Percentiles rank a stretch among this genome's conserved stretches.
These are phyloP conservation scores for Drosophila gunungcola DNA, from an alignment of 1,140 invertebrate species.

Conservation along the genomic window DNA sequence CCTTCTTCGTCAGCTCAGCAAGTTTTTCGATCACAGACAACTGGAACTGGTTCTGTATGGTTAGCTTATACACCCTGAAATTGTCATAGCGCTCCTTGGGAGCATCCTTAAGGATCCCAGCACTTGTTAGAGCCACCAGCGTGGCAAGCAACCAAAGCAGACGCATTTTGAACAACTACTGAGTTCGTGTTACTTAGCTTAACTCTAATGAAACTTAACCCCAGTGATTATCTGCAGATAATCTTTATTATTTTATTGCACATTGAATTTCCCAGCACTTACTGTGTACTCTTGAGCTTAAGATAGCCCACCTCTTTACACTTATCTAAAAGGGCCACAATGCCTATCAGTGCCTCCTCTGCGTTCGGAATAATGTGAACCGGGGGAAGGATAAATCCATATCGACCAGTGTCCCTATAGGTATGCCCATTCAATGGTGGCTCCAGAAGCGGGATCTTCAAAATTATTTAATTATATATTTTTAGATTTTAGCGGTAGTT, in stretches of 20 bases:
- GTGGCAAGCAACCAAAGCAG: constrained; percentile 51
- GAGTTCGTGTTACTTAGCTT: neutral
- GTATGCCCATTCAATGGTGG: constrained; percentile 89
- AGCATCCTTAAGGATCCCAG: constrained; percentile 33
- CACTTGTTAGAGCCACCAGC: constrained; percentile 50
- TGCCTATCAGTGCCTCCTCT: constrained; percentile 91
- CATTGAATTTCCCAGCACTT: constrained; percentile 29
- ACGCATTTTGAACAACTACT: constrained; percentile 52
- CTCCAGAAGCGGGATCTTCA: constrained; percentile 85
- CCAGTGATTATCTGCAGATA: constrained; percentile 13
- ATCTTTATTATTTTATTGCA: constrained; percentile 65
- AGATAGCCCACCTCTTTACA: constrained; percentile 62
- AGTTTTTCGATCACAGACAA: constrained; percentile 47
- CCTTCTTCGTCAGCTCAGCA: constrained; percentile 48
- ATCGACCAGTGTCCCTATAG: constrained; percentile 90
- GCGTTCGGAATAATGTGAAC: constrained; percentile 92
- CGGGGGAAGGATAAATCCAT: constrained; percentile 94
- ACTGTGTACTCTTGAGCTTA: constrained; percentile 34
- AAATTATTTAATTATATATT: neutral
- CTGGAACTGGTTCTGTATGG: constrained; percentile 52
- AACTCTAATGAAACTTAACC: constrained; percentile 12
- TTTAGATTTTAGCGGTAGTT: neutral
- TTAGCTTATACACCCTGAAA: constrained; percentile 58
- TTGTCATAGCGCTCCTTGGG: constrained; percentile 58
- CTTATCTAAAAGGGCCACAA: constrained; percentile 89